Evolutionary conservation across 92 coral and sea anemone species (phyloP).

Genomic region (Phenganax marumi): DNA sequence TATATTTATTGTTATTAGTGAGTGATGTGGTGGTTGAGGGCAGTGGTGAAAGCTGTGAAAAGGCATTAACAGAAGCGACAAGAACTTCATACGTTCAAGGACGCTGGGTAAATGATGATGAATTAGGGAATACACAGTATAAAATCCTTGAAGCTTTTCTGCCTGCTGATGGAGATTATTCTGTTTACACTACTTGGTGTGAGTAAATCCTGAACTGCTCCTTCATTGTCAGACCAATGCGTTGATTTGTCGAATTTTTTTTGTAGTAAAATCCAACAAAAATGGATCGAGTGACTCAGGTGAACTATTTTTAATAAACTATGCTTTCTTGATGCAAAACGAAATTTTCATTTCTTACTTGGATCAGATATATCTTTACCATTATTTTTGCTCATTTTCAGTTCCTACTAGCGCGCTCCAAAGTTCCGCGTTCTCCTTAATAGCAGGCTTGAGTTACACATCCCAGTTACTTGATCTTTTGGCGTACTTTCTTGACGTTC

Average conservation of each 20-base stretch:
- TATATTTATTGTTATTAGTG: conserved; percentile 42
- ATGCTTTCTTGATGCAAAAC: not conserved
- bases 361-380: not conserved
- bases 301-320: conserved; percentile 3
- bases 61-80: conserved; percentile 91
- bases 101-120: conserved; percentile 85
- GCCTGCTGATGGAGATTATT: conserved; percentile 79
- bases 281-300: conserved; percentile 75
- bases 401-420: conserved; percentile 75
- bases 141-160: conserved; percentile 70
- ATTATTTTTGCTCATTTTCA: conserved; percentile 11
- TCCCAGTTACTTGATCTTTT: conserved; percentile 80
- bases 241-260: not conserved
- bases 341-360: not conserved
- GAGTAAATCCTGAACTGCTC: not conserved
- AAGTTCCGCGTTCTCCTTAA: conserved; percentile 79
- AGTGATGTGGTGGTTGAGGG: conserved; percentile 64
- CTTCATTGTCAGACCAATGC: not conserved
- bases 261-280: conserved; percentile 34
- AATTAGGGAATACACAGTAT: conserved; percentile 66
- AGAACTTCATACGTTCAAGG: conserved; percentile 91
- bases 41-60: conserved; percentile 66
- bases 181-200: conserved; percentile 82
- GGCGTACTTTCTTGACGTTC: conserved; percentile 76
- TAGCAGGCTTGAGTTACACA: conserved; percentile 79